A percentile compares a stretch with the other conserved stretches of the same genome.
These are phyloP conservation scores for Myathropa florea DNA, from an alignment of 2,888 invertebrate species.

Conservation along the genomic window DNA sequence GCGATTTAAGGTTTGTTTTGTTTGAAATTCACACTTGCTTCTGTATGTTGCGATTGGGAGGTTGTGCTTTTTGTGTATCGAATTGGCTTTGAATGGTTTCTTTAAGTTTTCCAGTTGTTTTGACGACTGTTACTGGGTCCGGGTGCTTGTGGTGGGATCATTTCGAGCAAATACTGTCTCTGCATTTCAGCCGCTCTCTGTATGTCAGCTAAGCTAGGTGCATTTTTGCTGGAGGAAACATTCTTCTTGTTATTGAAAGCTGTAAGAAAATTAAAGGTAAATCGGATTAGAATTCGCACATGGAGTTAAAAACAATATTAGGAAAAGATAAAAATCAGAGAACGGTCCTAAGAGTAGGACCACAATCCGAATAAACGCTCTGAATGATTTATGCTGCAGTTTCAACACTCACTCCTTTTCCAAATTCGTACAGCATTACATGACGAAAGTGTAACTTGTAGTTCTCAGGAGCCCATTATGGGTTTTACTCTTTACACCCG, in stretches of 20 bases:
- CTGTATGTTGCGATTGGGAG: conserved; percentile 14
- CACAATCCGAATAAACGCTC: too few species aligned
- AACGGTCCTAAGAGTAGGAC: too few species aligned
- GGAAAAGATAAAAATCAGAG: too few species aligned
- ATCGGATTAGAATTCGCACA: neutral
- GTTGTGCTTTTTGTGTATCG: conserved; percentile 19
- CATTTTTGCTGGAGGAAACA: conserved; percentile 77
- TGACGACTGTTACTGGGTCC: conserved; percentile 80
- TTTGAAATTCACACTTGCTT: conserved; percentile 25
- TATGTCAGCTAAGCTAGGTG: conserved; percentile 85
- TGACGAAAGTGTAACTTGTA: too few species aligned
- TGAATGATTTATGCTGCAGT: too few species aligned
- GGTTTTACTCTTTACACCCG: too few species aligned
- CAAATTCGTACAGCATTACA: too few species aligned
- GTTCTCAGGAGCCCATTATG: too few species aligned
- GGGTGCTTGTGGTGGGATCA: conserved; percentile 88
- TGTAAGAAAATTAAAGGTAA: conserved; percentile 31
- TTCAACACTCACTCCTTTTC: too few species aligned
- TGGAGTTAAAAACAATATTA: too few species aligned
- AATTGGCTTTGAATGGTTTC: conserved; percentile 17
- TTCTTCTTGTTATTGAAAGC: conserved; percentile 77
- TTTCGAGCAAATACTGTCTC: conserved; percentile 96
- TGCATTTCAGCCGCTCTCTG: conserved; percentile 94
- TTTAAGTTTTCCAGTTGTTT: conserved; percentile 81
- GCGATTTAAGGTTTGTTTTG: neutral